These are phyloP conservation scores for Orcinus orca DNA, from an alignment of 2,113 vertebrate genomes.

Conservation along the genomic window DNA sequence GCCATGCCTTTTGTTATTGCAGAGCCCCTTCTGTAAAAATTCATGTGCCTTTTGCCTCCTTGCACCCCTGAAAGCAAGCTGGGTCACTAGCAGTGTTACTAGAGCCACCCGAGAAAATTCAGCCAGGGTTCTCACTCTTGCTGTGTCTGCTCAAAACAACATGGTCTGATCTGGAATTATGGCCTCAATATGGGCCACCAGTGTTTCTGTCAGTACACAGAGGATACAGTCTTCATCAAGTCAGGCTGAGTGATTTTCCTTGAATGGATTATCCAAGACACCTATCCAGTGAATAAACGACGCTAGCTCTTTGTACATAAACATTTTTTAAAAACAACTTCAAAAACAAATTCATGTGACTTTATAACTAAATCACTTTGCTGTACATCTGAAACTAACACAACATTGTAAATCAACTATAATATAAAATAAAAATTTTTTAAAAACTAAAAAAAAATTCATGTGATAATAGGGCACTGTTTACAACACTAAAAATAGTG, in stretches of 20 bases:
- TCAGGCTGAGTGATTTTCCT: not conserved
- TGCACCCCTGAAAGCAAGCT: not conserved
- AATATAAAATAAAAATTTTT: not conserved
- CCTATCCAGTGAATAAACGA: not conserved
- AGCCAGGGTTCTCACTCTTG: not conserved
- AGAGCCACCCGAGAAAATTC: not conserved
- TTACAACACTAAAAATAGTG: not conserved
- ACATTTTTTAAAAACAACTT: not conserved
- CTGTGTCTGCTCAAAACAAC: not conserved
- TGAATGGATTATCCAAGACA: not conserved
- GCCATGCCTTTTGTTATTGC: not conserved
- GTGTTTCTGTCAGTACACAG: not conserved
- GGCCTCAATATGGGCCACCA: not conserved
- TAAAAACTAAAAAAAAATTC: not conserved
- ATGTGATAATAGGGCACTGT: not conserved
- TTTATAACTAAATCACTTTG: too few species aligned
- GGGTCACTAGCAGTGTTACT: not conserved
- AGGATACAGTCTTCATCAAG: not conserved
- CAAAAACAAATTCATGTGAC: not conserved
- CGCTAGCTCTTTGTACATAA: not conserved
- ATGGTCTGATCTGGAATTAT: not conserved
- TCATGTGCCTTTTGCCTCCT: not conserved
- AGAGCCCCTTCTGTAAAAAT: not conserved
- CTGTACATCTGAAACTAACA: too few species aligned
- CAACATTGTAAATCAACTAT: too few species aligned